Conservation (phyloP, 2,888 invertebrate genomes). For the Hoplodrina blanda region DNA sequence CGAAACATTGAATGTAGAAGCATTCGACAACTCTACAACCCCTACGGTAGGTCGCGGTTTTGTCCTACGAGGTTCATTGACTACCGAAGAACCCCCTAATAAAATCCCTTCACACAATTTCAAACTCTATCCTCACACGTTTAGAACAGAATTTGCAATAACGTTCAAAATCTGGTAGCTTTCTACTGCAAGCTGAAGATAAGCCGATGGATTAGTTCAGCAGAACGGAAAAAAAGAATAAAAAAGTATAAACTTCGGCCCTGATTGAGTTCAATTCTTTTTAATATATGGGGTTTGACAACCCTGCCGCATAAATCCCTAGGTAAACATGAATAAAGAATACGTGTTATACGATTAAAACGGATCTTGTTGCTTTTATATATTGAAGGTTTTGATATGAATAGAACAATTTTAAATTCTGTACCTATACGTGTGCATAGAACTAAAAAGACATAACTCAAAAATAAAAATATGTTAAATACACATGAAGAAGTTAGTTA, state of each 20-base stretch:
- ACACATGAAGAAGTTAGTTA: not conserved
- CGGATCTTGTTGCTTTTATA: slow-evolving; percentile 29
- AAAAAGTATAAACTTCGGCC: slow-evolving; percentile 77
- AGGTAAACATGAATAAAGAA: slow-evolving; percentile 55
- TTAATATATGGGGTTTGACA: slow-evolving; percentile 66
- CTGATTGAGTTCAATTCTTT: slow-evolving; percentile 79
- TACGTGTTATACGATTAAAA: slow-evolving; percentile 54
- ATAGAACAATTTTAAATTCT: not conserved
- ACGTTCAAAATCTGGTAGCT: slow-evolving; percentile 68
- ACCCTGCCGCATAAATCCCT: slow-evolving; percentile 53
- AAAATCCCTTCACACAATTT: slow-evolving; percentile 60
- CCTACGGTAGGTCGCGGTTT: slow-evolving; percentile 88
- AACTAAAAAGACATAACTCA: not conserved
- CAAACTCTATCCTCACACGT: slow-evolving; percentile 52
- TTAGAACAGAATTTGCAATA: slow-evolving; percentile 60
- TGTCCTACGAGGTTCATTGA: slow-evolving; percentile 83
- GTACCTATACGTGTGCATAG: not conserved
- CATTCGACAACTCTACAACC: slow-evolving; percentile 75
- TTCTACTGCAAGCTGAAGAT: slow-evolving; percentile 84
- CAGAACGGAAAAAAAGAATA: slow-evolving; percentile 81
- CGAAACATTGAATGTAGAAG: slow-evolving; percentile 59
- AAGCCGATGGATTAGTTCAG: slow-evolving; percentile 86
- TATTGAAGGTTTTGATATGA: slow-evolving; percentile 7
- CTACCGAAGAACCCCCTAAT: slow-evolving; percentile 77
- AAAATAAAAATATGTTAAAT: not conserved